Evolutionary conservation across 2,888 invertebrate genomes (phyloP).

Genomic region (Globia sparganii): DNA sequence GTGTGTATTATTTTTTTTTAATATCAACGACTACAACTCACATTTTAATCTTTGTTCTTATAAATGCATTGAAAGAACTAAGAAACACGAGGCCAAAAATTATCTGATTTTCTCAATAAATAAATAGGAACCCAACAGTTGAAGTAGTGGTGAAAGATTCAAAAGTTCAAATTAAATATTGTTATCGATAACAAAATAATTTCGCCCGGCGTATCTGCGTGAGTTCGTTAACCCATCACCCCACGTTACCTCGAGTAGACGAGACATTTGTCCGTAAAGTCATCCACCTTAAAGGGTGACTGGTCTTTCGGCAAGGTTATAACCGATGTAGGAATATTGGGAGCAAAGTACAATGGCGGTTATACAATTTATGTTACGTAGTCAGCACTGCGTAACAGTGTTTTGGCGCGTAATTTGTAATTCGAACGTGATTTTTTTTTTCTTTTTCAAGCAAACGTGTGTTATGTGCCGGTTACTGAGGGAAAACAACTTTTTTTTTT

Average conservation of each 20-base stretch:
- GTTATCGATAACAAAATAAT: conserved; percentile 22
- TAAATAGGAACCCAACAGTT: background rate
- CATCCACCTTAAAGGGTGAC: conserved; percentile 55
- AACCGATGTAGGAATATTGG: conserved; percentile 70
- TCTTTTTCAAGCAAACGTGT: background rate
- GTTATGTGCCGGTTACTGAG: background rate
- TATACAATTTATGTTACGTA: conserved; percentile 22
- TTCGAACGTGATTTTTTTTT: conserved; percentile 10
- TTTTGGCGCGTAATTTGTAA: conserved; percentile 44
- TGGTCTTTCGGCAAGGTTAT: conserved; percentile 67
- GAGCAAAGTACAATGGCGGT: conserved; percentile 34
- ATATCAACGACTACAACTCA: background rate
- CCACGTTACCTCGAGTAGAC: conserved; percentile 49
- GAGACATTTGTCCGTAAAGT: conserved; percentile 52
- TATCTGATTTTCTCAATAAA: background rate
- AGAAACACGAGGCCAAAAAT: background rate
- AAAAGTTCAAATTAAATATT: conserved; percentile 7
- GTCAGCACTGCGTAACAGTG: conserved; percentile 8
- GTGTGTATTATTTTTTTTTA: background rate
- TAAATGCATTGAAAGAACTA: background rate
- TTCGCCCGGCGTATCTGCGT: conserved; percentile 36
- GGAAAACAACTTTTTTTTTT: background rate
- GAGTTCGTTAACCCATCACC: conserved; percentile 43
- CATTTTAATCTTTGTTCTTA: background rate
- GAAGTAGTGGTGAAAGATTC: background rate